Evolutionary conservation across 2,888 invertebrate genomes (phyloP).

Genomic region (Hymenopus coronatus): DNA sequence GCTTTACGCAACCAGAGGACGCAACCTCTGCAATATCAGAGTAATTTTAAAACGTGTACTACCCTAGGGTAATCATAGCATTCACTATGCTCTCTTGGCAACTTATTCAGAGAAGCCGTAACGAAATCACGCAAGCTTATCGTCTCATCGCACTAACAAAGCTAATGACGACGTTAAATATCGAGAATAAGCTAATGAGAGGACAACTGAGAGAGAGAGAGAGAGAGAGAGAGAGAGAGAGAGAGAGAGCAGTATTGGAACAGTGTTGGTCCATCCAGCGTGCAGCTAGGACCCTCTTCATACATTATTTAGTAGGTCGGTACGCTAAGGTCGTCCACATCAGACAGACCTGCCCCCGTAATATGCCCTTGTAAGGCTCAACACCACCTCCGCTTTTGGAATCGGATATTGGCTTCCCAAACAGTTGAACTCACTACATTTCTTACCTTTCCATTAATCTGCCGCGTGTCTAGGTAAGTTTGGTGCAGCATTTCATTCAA

Average conservation of each 20-base stretch:
- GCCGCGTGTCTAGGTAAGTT: too few species aligned
- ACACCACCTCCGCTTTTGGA: background rate
- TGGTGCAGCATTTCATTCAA: too few species aligned
- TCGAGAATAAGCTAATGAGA: background rate
- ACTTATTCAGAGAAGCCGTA: background rate
- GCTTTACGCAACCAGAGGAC: too few species aligned
- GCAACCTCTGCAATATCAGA: too few species aligned
- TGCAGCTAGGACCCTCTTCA: background rate
- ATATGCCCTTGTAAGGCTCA: slow-evolving; percentile 13
- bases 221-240: background rate
- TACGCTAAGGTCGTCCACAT: slow-evolving; percentile 6
- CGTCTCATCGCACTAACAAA: background rate
- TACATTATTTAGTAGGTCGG: background rate
- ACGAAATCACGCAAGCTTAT: background rate
- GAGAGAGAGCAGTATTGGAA: background rate
- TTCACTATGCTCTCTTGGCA: too few species aligned
- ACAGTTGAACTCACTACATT: background rate
- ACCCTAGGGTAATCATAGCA: too few species aligned
- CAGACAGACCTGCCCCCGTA: background rate
- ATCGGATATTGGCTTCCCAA: background rate
- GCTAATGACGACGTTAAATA: background rate
- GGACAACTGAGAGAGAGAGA: background rate
- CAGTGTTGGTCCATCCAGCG: background rate
- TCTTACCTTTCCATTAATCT: too few species aligned
- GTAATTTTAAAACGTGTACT: too few species aligned